Base-by-base conservation (phyloP, 2,797 vertebrate genomes). In the Tokudaia muenninki region DNA sequence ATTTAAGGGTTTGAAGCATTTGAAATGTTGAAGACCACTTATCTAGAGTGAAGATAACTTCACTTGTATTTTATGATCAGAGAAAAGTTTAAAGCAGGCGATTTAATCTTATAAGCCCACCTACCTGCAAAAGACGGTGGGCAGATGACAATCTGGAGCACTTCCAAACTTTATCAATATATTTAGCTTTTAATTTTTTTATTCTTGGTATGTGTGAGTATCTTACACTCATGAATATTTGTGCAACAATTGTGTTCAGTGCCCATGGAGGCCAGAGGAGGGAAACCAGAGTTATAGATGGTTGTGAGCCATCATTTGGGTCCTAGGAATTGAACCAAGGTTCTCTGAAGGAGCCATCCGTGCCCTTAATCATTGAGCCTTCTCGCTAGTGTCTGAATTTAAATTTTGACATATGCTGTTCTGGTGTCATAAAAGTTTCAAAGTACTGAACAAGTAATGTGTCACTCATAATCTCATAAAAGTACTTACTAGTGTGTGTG, bases 41-140 rank as follows among this genome's bases (percentile, higher is more conserved):
- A 47, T 84, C 29, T 91, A 37, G 79, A 96, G 47, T 90, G 90
- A 59, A 84, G 44, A 97, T 94, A 47, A 91, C 91, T 95, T 94
- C 61, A 91, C 52, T 74, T 61, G n/a, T 6, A n/a, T 83, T 61
- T 97, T 92, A 87, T 65, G 78, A 86, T 72, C 37, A 80, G 65
- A n/a, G 59, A 57, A 44, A 44, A 47, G 41, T 22, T 14, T 26
- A 63, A 21, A 86, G 41, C 65, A 93, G 50, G 16, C 1, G 24
- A 52, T 24, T 13, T 82, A 44, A 47, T 82, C 26, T 75, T 92
- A 75, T 89, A n/a, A 84, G 77, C 31, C 34, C 65, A 80, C 26
- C 34, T 61, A 37, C n/a, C 2, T 11, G 4, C 79, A 72, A 8
- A 24, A 67, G 37, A 44, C 9, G 67, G 74, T 24, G 2, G 31